Percentiles rank a stretch among this genome's conserved stretches.
These are phyloP conservation scores for Alouatta palliata DNA, from an alignment of 2,113 vertebrate species.

Conservation along the genomic window DNA sequence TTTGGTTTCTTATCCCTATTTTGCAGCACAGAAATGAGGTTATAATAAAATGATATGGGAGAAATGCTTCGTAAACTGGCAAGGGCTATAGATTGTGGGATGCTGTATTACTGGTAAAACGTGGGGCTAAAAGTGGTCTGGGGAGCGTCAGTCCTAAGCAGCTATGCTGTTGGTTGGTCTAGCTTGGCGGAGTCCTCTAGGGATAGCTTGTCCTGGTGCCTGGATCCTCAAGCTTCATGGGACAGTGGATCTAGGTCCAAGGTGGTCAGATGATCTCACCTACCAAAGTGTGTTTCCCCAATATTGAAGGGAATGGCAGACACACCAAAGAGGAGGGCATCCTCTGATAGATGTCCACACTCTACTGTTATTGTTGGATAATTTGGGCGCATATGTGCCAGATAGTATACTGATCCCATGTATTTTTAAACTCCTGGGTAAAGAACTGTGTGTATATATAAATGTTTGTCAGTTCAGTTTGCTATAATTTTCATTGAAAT, in stretches of 20 bases:
- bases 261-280: not conserved
- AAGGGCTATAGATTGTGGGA: not conserved
- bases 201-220: not conserved
- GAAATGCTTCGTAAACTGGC: not conserved
- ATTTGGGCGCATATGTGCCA: not conserved
- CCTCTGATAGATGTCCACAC: not conserved
- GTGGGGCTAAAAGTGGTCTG: not conserved
- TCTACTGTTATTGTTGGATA: not conserved
- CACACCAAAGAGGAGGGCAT: not conserved
- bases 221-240: not conserved
- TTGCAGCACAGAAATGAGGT: not conserved
- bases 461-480: not conserved
- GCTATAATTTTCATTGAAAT: not conserved
- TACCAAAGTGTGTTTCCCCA: not conserved
- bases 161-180: not conserved
- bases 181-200: not conserved
- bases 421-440: not conserved
- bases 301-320: not conserved
- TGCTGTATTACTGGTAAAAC: not conserved
- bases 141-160: rapidly evolving
- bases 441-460: not conserved
- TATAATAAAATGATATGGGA: not conserved
- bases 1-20: not conserved
- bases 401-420: not conserved
- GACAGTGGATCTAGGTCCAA: not conserved